Percentiles rank a stretch among this genome's conserved stretches.
These are phyloP conservation scores for Autographa pulchrina DNA, from an alignment of 2,888 invertebrate species.

Conservation along the genomic window DNA sequence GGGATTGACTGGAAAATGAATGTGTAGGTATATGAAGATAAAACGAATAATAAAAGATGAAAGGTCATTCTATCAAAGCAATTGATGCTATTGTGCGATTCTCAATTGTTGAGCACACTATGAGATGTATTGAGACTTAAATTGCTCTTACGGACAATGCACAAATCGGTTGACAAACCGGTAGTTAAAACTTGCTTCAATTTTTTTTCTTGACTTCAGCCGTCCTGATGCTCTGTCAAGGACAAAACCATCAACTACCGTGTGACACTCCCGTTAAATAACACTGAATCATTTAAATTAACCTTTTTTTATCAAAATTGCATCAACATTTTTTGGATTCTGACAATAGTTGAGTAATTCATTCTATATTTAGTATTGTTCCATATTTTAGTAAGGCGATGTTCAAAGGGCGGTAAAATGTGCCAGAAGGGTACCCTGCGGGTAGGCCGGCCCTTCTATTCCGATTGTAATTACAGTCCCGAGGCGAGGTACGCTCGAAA, in stretches of 20 bases:
- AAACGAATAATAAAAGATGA: conserved; percentile 10
- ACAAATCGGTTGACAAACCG: conserved; percentile 5
- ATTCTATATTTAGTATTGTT: conserved; percentile 27
- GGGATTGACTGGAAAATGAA: background rate
- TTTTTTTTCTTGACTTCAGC: conserved; percentile 16
- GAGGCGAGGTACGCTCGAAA: conserved; percentile 50
- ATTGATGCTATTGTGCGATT: conserved; percentile 20
- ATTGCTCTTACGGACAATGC: background rate
- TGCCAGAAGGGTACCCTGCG: conserved; percentile 57
- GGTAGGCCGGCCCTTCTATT: conserved; percentile 62
- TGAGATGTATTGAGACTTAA: background rate
- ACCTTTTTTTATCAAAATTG: background rate
- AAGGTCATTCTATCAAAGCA: conserved; percentile 17
- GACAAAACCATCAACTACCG: background rate
- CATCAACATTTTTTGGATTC: background rate
- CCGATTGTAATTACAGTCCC: conserved; percentile 66
- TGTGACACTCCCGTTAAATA: background rate
- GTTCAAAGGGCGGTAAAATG: conserved; percentile 54
- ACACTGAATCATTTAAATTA: too few species aligned
- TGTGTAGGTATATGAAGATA: background rate
- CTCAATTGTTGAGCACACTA: conserved; percentile 12
- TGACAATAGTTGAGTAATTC: conserved; percentile 22
- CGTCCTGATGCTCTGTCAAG: background rate
- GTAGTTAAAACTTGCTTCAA: conserved; percentile 8
- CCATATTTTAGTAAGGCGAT: conserved; percentile 37